These are phyloP conservation scores for Chelon auratus DNA, from an alignment of 2,797 vertebrate genomes.

Conservation along the genomic window DNA sequence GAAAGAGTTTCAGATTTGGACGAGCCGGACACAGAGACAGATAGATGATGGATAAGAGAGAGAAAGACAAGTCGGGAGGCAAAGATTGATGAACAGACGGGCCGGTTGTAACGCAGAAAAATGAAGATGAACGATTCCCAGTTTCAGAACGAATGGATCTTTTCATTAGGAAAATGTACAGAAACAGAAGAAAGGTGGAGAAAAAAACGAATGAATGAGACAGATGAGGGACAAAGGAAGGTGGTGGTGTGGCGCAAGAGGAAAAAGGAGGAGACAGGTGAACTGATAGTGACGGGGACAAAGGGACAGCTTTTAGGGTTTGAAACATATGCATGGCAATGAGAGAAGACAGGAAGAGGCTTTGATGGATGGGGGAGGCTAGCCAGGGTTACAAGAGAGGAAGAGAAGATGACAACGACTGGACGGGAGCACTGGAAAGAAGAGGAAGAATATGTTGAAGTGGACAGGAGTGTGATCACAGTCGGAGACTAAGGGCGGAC, in stretches of 20 bases:
- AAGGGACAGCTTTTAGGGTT: slow-evolving; percentile 74
- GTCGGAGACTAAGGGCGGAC: slow-evolving; percentile 28
- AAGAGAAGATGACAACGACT: slow-evolving; percentile 59
- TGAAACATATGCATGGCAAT: slow-evolving; percentile 76
- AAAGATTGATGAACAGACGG: slow-evolving; percentile 75
- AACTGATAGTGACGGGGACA: slow-evolving; percentile 59
- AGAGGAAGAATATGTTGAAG: slow-evolving; percentile 47
- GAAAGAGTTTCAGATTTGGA: slow-evolving; percentile 43
- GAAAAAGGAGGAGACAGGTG: slow-evolving; percentile 63
- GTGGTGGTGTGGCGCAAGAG: slow-evolving; percentile 29
- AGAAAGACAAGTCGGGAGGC: slow-evolving; percentile 57
- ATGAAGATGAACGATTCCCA: slow-evolving; percentile 71
- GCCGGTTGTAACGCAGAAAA: slow-evolving; percentile 55
- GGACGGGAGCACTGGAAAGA: slow-evolving; percentile 38
- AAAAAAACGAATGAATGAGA: slow-evolving; percentile 44
- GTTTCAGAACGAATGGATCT: slow-evolving; percentile 55
- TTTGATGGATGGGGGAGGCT: slow-evolving; percentile 79
- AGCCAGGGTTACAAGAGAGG: slow-evolving; percentile 56
- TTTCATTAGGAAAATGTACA: slow-evolving; percentile 71
- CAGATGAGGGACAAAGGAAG: slow-evolving; percentile 42
- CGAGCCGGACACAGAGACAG: slow-evolving; percentile 52
- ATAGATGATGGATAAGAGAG: slow-evolving; percentile 68
- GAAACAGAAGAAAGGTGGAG: slow-evolving; percentile 54
- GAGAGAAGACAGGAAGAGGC: slow-evolving; percentile 67
- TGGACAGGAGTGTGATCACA: slow-evolving; percentile 38